Evolutionary conservation across 2,113 vertebrate species (phyloP).

Genomic region (Cottus gobio): DNA sequence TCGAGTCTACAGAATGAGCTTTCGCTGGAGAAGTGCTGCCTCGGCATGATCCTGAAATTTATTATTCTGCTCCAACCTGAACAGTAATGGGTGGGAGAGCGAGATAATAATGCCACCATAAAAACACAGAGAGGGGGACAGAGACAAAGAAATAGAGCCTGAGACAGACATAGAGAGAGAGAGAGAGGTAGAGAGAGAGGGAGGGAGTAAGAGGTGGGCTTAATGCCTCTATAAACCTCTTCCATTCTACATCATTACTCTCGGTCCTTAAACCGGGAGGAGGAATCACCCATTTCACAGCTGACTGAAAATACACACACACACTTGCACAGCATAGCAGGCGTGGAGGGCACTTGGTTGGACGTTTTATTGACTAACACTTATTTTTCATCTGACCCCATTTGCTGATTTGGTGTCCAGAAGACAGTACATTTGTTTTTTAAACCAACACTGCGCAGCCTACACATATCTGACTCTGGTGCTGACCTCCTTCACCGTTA

Average conservation of each 20-base stretch:
- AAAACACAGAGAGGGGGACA: constrained; percentile 70
- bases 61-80: constrained; percentile 76
- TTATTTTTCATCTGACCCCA: constrained; percentile 61
- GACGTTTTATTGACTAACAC: constrained; percentile 73
- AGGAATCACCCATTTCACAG: constrained; percentile 74
- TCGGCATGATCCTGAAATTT: constrained; percentile 74
- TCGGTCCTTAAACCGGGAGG: constrained; percentile 69
- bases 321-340: constrained; percentile 23
- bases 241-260: constrained; percentile 77
- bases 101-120: constrained; percentile 74
- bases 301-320: constrained; percentile 63
- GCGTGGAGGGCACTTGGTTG: constrained; percentile 50
- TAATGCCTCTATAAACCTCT: constrained; percentile 76
- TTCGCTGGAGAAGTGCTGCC: constrained; percentile 67
- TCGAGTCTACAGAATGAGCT: constrained; percentile 73
- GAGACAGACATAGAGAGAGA: constrained; percentile 18
- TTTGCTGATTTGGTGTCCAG: constrained; percentile 60
- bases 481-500: constrained; percentile 19
- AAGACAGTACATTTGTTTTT: constrained; percentile 59
- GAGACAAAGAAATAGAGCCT: constrained; percentile 26
- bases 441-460: constrained; percentile 46
- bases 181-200: constrained; percentile 32
- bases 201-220: constrained; percentile 56
- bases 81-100: constrained; percentile 74
- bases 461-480: constrained; percentile 7